Conservation (phyloP, 1,140 invertebrate species). For the Sinonovacula constricta region DNA sequence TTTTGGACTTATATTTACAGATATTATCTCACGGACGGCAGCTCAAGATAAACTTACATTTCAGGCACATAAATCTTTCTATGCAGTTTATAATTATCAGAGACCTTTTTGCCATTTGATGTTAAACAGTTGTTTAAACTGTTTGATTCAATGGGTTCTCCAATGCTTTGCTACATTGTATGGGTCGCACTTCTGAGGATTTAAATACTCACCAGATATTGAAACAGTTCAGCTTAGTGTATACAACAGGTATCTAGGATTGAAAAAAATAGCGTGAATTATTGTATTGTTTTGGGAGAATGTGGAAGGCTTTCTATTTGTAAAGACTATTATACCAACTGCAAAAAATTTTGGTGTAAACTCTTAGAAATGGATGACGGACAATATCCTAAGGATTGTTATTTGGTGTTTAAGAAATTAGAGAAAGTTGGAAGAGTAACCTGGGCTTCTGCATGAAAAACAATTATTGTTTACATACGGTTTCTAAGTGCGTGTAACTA, state of each 20-base stretch:
- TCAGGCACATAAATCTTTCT: constrained; percentile 11
- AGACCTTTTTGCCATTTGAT: constrained; percentile 7
- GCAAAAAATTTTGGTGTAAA: constrained; percentile 44
- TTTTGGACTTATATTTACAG: constrained; percentile 16
- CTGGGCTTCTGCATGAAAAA: constrained; percentile 19
- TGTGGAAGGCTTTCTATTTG: constrained; percentile 19
- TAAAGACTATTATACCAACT: constrained; percentile 4
- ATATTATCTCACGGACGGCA: constrained; percentile 5
- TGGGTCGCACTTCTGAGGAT: constrained; percentile 28
- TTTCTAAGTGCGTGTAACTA: too few relatives aligned
- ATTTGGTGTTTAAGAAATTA: constrained; percentile 33
- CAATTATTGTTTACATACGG: constrained; percentile 20
- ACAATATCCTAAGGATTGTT: constrained; percentile 27
- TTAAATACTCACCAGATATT: constrained; percentile 2
- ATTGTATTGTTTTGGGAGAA: constrained; percentile 16
- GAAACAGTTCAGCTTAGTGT: constrained; percentile 31
- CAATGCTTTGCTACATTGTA: constrained; percentile 36
- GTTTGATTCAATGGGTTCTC: constrained; percentile 36
- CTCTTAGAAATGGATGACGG: constrained; percentile 11
- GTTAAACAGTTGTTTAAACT: constrained; percentile 10
- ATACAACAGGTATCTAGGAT: constrained; percentile 1
- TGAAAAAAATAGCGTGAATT: not conserved
- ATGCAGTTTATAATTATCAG: not conserved
- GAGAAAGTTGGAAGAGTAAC: not conserved
- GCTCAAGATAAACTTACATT: not conserved